phyloP scores from a whole-genome alignment of 2,888 invertebrate species.

The Hydropsyche betteni region DNA sequence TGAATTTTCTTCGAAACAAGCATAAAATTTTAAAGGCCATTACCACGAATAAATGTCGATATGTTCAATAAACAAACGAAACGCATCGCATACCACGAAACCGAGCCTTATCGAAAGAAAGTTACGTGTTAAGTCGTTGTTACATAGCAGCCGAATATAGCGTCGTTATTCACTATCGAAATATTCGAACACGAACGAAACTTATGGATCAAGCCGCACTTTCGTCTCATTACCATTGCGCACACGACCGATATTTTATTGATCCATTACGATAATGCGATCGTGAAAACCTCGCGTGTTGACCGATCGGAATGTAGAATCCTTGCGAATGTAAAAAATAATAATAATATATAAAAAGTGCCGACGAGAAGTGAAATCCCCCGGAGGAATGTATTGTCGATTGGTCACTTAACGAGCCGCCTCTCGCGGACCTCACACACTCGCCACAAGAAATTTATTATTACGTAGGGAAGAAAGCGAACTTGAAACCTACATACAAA shows the following conservation, averaged over 20 bases:
- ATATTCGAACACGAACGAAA: no score
- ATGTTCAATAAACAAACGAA: no score
- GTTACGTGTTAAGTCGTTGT: conserved; percentile 17
- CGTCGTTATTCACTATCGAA: no score
- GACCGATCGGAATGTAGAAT: no score
- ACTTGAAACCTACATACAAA: conserved; percentile 36
- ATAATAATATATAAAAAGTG: conserved; percentile 6
- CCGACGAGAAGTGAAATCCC: conserved; percentile 35
- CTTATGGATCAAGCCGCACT: no score
- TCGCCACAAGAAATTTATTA: conserved; percentile 35
- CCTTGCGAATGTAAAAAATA: background rate
- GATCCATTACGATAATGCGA: no score
- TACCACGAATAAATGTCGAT: no score
- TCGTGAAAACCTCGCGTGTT: no score
- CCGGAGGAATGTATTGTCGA: conserved; percentile 37
- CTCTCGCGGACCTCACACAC: conserved; percentile 21
- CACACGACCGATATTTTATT: no score
- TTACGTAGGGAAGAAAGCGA: conserved; percentile 38
- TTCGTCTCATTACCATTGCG: no score
- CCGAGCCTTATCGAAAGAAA: conserved; percentile 23
- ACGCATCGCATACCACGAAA: background rate
- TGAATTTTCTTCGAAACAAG: no score
- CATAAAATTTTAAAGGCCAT: no score
- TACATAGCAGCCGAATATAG: background rate
- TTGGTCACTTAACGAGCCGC: conserved; percentile 27